Percentiles rank a stretch among this genome's conserved stretches.
Evolutionary conservation across 2,888 invertebrate genomes (phyloP).

Genomic region (Copidosoma aretas): DNA sequence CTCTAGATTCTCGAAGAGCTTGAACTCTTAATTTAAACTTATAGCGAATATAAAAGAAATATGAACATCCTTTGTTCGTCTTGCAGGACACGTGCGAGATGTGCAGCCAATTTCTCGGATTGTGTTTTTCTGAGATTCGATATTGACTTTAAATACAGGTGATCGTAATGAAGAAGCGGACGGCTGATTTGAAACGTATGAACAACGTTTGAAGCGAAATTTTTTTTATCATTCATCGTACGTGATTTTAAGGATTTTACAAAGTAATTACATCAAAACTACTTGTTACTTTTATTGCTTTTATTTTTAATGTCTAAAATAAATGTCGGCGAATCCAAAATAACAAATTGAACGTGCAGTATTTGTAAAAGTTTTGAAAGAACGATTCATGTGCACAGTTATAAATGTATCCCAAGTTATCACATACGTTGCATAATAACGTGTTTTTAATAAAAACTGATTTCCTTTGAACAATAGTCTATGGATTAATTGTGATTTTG

Average conservation of each 20-base stretch:
- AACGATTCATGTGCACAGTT: neutral
- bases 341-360: neutral
- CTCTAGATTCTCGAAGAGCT: slow-evolving; percentile 21
- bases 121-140: slow-evolving; percentile 8
- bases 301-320: neutral
- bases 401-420: neutral
- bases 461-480: neutral
- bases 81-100: slow-evolving; percentile 15
- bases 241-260: neutral
- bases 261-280: neutral
- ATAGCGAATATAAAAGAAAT: slow-evolving; percentile 5
- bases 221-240: neutral
- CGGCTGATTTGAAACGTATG: neutral
- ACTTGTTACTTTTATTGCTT: neutral
- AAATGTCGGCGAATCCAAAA: neutral
- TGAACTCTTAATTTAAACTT: too few species aligned
- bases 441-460: neutral
- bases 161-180: slow-evolving; percentile 13
- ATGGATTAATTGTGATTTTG: neutral
- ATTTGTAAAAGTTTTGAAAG: neutral
- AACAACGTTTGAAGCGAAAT: neutral
- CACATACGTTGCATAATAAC: too few species aligned
- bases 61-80: slow-evolving; percentile 22
- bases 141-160: neutral
- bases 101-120: slow-evolving; percentile 8